phyloP scores from a whole-genome alignment of 2,113 vertebrate genomes.

The Eulemur macaco region DNA sequence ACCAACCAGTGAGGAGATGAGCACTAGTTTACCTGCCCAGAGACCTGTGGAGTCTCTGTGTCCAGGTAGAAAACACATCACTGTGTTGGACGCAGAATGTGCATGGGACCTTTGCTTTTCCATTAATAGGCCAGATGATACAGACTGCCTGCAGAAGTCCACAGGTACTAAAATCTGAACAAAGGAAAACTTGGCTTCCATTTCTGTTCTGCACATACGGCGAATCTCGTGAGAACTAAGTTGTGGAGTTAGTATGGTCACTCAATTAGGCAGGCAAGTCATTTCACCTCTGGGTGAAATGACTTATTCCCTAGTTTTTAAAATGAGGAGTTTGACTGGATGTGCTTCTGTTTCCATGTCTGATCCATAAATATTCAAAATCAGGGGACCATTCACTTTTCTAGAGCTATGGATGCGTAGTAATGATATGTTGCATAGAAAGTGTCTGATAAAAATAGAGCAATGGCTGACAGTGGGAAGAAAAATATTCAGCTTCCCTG shows the following conservation, averaged over 20 bases:
- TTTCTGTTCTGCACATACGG: too few species aligned
- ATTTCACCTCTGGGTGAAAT: background rate
- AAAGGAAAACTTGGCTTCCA: background rate
- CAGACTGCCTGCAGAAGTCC: fast-evolving
- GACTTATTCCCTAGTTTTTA: background rate
- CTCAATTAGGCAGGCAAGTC: background rate
- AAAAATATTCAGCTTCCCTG: fast-evolving
- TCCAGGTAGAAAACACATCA: fast-evolving
- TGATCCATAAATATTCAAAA: background rate
- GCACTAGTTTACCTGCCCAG: fast-evolving
- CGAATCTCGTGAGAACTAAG: background rate
- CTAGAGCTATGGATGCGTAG: too few species aligned
- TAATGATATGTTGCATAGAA: too few species aligned
- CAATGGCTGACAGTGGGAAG: too few species aligned
- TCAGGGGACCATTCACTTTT: background rate
- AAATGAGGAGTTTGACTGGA: background rate
- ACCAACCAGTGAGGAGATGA: fast-evolving
- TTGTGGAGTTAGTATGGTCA: too few species aligned
- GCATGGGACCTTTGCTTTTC: background rate
- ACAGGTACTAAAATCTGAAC: background rate
- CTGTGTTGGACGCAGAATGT: background rate
- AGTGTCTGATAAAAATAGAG: background rate
- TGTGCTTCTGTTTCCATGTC: background rate
- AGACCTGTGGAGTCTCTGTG: background rate
- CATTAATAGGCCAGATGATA: too few species aligned